Conservation (phyloP, 2,888 invertebrate genomes). For the Dryococelus australis region DNA sequence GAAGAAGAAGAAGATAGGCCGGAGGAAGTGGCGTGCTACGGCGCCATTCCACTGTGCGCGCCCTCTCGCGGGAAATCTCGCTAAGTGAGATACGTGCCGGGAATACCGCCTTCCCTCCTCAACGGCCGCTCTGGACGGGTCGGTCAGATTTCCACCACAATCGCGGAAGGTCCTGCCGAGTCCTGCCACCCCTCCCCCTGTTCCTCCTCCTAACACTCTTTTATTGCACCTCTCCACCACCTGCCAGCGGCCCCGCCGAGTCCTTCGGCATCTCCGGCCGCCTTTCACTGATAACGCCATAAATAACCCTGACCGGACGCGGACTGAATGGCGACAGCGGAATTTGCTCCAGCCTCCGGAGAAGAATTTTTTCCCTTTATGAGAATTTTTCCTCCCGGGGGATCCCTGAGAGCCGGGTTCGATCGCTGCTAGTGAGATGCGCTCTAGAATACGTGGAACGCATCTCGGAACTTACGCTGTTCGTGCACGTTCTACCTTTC, state of each 20-base stretch:
- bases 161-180: not conserved
- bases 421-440: too few relatives aligned
- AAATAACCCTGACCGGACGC: too few relatives aligned
- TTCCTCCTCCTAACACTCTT: not conserved
- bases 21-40: slow-evolving; percentile 53
- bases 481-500: too few relatives aligned
- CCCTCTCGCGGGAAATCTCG: slow-evolving; percentile 41
- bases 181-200: not conserved
- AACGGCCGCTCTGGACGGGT: not conserved
- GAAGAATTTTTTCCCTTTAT: too few relatives aligned
- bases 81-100: slow-evolving; percentile 43
- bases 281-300: not conserved
- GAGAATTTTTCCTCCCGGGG: too few relatives aligned
- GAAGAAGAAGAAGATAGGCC: too few relatives aligned
- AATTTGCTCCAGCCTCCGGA: too few relatives aligned
- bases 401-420: too few relatives aligned
- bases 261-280: not conserved
- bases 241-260: not conserved
- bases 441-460: too few relatives aligned
- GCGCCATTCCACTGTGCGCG: slow-evolving; percentile 46
- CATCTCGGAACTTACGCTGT: too few relatives aligned
- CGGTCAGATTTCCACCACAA: slow-evolving; percentile 33
- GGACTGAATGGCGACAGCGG: too few relatives aligned
- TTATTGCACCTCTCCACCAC: slow-evolving; percentile 26
- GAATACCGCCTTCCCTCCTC: slow-evolving; percentile 32